A percentile compares a stretch with the other conserved stretches of the same genome.
Conservation (phyloP, 1,140 invertebrate species). For the Sycobia sp. region DNA sequence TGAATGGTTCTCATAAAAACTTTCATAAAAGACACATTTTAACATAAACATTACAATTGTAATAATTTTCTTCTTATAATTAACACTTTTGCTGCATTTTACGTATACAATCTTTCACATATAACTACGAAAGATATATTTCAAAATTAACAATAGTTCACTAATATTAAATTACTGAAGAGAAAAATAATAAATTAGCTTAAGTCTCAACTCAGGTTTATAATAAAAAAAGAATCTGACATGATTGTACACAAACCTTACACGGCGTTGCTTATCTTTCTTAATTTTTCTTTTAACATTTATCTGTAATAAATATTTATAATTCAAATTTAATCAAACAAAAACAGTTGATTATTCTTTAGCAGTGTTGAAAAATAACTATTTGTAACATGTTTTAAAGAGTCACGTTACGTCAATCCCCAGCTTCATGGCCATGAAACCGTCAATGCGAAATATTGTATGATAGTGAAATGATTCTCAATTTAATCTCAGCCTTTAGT, state of each 20-base stretch:
- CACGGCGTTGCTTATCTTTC: not conserved
- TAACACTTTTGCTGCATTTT: constrained; percentile 18
- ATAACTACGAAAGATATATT: constrained; percentile 12
- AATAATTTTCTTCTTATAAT: constrained; percentile 15
- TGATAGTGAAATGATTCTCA: constrained; percentile 32
- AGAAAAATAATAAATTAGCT: constrained; percentile 23
- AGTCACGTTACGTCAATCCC: constrained; percentile 32
- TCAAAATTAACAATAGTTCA: constrained; percentile 4
- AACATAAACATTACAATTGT: constrained; percentile 24
- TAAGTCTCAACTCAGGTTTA: constrained; percentile 6
- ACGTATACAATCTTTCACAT: constrained; percentile 8
- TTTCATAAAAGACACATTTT: constrained; percentile 17
- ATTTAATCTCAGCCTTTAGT: constrained; percentile 31
- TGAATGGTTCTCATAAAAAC: not conserved
- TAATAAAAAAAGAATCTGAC: constrained; percentile 17
- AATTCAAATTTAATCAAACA: constrained; percentile 22
- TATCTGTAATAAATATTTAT: constrained; percentile 21
- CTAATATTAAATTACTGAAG: not conserved
- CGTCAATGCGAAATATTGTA: constrained; percentile 31
- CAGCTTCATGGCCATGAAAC: constrained; percentile 32
- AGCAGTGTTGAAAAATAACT: constrained; percentile 22
- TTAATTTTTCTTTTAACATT: constrained; percentile 27
- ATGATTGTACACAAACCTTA: constrained; percentile 25
- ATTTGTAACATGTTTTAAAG: constrained; percentile 26
- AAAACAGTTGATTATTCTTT: constrained; percentile 12